Percentiles rank a stretch among this genome's conserved stretches.
phyloP scores from a whole-genome alignment of 2,888 invertebrate genomes.

The Caenorhabditis panamensis region DNA sequence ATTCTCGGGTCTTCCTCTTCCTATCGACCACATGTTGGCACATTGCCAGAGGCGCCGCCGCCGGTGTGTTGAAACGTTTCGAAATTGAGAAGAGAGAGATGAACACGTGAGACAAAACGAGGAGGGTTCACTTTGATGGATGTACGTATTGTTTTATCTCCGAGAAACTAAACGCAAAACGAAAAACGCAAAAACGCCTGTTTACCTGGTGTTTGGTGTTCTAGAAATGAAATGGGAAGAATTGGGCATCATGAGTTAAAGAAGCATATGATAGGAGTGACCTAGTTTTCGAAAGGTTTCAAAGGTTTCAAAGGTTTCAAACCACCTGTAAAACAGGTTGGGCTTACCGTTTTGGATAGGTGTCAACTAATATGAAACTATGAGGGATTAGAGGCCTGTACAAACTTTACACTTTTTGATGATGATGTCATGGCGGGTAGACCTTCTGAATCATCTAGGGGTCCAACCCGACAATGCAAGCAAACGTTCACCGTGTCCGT shows the following conservation, averaged over 20 bases:
- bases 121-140: conserved; percentile 22
- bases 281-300: no score
- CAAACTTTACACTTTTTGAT: conserved; percentile 13
- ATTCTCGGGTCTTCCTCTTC: conserved; percentile 28
- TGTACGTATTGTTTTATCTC: no score
- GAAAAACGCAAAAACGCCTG: no score
- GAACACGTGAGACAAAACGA: conserved; percentile 29
- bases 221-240: neutral
- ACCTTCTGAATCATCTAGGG: conserved; percentile 39
- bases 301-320: no score
- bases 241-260: no score
- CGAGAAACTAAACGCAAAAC: no score
- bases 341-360: no score
- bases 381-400: conserved; percentile 13
- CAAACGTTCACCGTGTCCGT: conserved; percentile 1
- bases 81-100: neutral
- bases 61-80: neutral
- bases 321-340: no score
- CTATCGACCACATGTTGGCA: conserved; percentile 56
- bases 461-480: conserved; percentile 41
- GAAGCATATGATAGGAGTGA: no score
- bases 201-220: no score
- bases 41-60: conserved; percentile 31
- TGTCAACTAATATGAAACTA: neutral
- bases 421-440: conserved; percentile 17